Evolutionary conservation across 1,140 invertebrate species (phyloP).

Genomic region (Heliconius nattereri): DNA sequence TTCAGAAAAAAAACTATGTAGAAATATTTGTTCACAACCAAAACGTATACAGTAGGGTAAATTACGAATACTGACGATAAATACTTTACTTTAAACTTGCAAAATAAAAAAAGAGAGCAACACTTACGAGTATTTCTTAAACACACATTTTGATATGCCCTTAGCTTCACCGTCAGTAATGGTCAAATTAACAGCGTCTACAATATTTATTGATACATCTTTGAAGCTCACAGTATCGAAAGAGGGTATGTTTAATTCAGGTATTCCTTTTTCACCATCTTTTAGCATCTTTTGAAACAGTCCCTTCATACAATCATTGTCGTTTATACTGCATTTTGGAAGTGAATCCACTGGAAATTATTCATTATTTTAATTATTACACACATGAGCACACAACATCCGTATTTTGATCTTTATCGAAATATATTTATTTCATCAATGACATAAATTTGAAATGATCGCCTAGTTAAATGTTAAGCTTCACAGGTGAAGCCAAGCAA

Average conservation of each 20-base stretch:
- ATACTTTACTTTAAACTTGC: too few species aligned
- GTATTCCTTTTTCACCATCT: constrained; percentile 48
- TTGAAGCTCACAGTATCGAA: constrained; percentile 52
- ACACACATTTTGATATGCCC: constrained; percentile 52
- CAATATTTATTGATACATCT: constrained; percentile 44
- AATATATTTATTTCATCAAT: too few species aligned
- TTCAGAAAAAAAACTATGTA: too few species aligned
- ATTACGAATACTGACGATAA: too few species aligned
- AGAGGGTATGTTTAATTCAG: constrained; percentile 53
- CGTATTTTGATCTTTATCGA: too few species aligned
- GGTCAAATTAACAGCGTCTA: constrained; percentile 45
- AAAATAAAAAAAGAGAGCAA: too few species aligned
- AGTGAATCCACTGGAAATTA: constrained; percentile 56
- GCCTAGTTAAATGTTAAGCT: too few species aligned
- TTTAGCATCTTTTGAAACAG: constrained; percentile 39
- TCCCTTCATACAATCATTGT: constrained; percentile 47
- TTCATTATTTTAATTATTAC: neutral
- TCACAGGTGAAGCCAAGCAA: too few species aligned
- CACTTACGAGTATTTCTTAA: constrained; percentile 54
- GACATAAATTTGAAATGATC: too few species aligned
- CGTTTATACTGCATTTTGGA: constrained; percentile 50
- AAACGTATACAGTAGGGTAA: neutral
- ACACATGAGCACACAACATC: too few species aligned
- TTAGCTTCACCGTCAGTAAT: constrained; percentile 52
- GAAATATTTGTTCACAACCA: too few species aligned